Evolutionary conservation across 1,140 invertebrate species (phyloP), one percentile per base, ranked within the genome.

Genomic region (Whitmania pigra): DNA sequence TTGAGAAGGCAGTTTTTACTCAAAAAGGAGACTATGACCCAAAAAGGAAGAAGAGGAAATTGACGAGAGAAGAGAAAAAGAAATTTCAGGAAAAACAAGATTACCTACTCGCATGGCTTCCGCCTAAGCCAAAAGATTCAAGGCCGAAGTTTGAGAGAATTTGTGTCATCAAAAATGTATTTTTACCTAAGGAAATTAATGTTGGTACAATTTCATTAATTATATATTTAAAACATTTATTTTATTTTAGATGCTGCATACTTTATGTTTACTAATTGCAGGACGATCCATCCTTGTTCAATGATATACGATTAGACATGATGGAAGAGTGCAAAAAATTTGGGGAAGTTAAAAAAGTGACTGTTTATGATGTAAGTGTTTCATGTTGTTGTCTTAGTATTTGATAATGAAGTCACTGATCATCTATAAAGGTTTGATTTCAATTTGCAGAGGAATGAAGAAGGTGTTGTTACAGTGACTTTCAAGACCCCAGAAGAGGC

Each of bases 21-120:
- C 84, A 95, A 85, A 97, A 97, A 82, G 97, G 96, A 18, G 85
- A 89, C 67, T 99, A 92, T 82, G 91, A 99, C 85, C 94, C 96
- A 15, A 87, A 86, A 0, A 86, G 93, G 55, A 97, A 97, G 81
- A 94, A 92, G 3, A 94, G 92, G 79, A 90, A 90, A 79, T 75
- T 85, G 49, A 83, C 76, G 55, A 94, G 90, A 78, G 90, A 89
- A 79, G 89, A 89, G 78, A 85, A 85, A 74, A 85, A 83, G 88
- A 94, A 92, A 79, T 80, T 94, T 71, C 93, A 93, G 82, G 93
- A 97, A 11, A 49, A 49, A 13, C 43, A 49, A 49, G 43, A 49
- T 49, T 17, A 89, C 79, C 82, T 97, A 53, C 93, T 99, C 79
- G 93, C 93, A 80, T 99, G 96, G 96, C 85, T 90, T 76, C 94